Base-by-base conservation (phyloP, 2,113 vertebrate genomes). In the Perca schrenkii region DNA sequence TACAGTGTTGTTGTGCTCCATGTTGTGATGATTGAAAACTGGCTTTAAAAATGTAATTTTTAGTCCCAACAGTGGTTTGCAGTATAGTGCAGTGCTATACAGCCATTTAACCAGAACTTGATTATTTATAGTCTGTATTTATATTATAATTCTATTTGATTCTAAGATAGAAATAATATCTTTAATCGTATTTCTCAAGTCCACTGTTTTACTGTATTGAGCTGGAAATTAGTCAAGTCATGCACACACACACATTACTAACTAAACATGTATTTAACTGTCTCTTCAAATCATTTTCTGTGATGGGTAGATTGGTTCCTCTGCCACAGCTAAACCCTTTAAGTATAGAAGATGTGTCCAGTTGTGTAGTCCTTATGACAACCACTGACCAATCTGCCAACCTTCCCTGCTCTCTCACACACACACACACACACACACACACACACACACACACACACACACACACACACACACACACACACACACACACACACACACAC, bases 321-420 rank as follows among this genome's bases (percentile, higher is more conserved):
- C 10, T 62, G 46, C 19, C 7, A 56, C 21, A 75, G 31, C 14
- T 49, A 3, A 60, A 31, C 34, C 53, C 2, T 73, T 43, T 4
- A 63, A 46, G 17, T 72, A 40, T 8, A 40, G 25, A 31, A 34
- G 7, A 43, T 46, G 31, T 60, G 47, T 76, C 65, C 52, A 36
- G 15, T 62, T 62, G 60, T 16, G 6, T 31, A 22, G n/a, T 67
- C 25, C 53, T 6, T 66, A 69, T 46, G 36, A 72, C 61, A 22
- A 50, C 43, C 53, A 34, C 73, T 75, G 67, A 85, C 67, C 46
- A 0, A 74, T 82, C 50, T 28, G 21, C 34, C 57, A 75, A 43
- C 43, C 46, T 8, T 57, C 10, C 13, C n/a, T 31, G 31, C 31
- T 31, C 31, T 25, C 28, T 1, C 31, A 34, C 31, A 5, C 31